A percentile compares a stretch with the other conserved stretches of the same genome.
Conservation (phyloP, 35 echinoderm and acorn worm genomes). For the Stichopus chloronotus region DNA sequence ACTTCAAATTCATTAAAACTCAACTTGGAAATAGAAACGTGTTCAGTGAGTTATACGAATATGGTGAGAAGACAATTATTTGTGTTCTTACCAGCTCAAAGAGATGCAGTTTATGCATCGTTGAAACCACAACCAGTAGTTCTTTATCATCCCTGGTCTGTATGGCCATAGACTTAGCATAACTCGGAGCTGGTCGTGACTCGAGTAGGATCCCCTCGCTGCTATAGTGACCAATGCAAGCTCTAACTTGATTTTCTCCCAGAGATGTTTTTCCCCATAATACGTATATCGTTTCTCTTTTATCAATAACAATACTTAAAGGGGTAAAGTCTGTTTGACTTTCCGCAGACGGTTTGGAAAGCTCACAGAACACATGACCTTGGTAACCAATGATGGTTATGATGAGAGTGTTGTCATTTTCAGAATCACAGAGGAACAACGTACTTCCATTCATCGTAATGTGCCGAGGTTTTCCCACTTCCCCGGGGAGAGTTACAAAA, state of each 20-base stretch:
- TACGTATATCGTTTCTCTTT: neutral
- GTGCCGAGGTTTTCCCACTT: neutral
- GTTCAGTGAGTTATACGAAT: too few relatives aligned
- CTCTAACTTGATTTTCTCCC: neutral
- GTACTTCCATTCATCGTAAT: neutral
- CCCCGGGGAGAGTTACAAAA: neutral
- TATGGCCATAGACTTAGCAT: neutral
- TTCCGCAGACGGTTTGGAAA: neutral
- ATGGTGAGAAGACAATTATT: too few relatives aligned
- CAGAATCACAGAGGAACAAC: neutral
- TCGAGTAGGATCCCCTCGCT: neutral
- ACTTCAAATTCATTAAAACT: too few relatives aligned
- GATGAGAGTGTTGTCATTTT: neutral
- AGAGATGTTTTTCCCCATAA: neutral
- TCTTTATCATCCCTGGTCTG: neutral
- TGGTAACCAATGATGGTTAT: neutral
- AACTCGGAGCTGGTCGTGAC: neutral
- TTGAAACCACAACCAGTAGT: neutral
- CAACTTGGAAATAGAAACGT: too few relatives aligned
- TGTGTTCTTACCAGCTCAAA: too few relatives aligned
- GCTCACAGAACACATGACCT: neutral
- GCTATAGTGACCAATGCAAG: neutral
- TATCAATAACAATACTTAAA: neutral
- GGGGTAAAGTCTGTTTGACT: neutral
- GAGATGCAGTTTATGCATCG: neutral